phyloP scores from a whole-genome alignment of 2,113 vertebrate genomes.

The Aegypius monachus region DNA sequence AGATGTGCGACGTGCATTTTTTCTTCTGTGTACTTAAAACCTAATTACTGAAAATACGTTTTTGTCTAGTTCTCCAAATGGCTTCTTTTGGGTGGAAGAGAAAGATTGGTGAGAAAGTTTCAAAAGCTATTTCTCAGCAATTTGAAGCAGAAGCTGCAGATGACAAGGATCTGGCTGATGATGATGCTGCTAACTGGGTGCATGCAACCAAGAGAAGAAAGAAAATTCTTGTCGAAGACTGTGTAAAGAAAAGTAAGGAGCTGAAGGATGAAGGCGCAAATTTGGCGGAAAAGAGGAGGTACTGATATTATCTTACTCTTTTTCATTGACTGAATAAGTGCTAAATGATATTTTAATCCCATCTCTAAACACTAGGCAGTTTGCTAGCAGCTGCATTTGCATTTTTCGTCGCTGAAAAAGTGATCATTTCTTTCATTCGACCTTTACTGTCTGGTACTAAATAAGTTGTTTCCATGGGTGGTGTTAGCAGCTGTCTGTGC shows the following conservation, averaged over 20 bases:
- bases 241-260: slow-evolving; percentile 78
- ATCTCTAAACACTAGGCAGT: background rate
- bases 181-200: slow-evolving; percentile 79
- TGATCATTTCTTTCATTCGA: background rate
- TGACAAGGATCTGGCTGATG: slow-evolving; percentile 45
- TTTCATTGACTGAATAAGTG: background rate
- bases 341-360: background rate
- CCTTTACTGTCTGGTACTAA: background rate
- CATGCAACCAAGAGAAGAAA: slow-evolving; percentile 81
- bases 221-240: slow-evolving; percentile 82
- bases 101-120: slow-evolving; percentile 92
- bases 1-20: rapidly evolving
- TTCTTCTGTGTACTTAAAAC: background rate
- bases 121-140: slow-evolving; percentile 83
- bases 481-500: background rate
- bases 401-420: background rate
- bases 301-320: background rate
- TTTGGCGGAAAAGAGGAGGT: slow-evolving; percentile 89
- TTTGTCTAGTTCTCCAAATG: slow-evolving; percentile 72
- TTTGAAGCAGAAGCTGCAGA: slow-evolving; percentile 85
- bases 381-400: background rate
- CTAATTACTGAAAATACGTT: background rate
- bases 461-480: background rate
- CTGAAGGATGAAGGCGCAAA: slow-evolving; percentile 86
- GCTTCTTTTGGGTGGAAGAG: slow-evolving; percentile 97